Evolutionary conservation across 2,888 invertebrate species (phyloP).

Genomic region (Drosophila testacea): DNA sequence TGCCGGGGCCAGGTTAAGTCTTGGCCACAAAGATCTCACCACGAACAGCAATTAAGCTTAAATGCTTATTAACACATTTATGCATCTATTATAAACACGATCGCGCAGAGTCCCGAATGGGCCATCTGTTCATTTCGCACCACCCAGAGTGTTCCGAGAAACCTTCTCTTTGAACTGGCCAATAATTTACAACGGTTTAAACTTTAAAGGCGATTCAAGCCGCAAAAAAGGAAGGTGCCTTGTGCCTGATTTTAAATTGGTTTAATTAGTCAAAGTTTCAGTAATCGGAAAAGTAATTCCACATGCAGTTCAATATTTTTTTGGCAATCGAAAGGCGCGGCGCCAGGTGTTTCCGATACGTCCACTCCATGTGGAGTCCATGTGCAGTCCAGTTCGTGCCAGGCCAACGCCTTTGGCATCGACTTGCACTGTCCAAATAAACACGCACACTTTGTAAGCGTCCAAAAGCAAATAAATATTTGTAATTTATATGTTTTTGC

Average conservation of each 20-base stretch:
- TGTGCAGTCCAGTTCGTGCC: constrained; percentile 1
- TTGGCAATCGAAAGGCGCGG: constrained; percentile 44
- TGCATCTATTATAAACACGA: constrained; percentile 47
- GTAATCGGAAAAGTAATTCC: not conserved
- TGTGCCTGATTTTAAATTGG: constrained; percentile 6
- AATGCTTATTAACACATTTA: constrained; percentile 57
- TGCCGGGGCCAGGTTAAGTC: constrained; percentile 13
- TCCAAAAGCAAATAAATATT: constrained; percentile 73
- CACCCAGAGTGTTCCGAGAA: constrained; percentile 36
- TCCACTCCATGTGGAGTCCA: not conserved
- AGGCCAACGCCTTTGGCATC: constrained; percentile 59
- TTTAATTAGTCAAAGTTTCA: constrained; percentile 25
- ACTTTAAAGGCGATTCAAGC: not conserved
- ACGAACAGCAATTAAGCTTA: constrained; percentile 39
- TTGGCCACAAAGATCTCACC: constrained; percentile 21
- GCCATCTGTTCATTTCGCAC: constrained; percentile 65
- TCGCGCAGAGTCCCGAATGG: constrained; percentile 18
- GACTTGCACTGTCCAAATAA: constrained; percentile 71
- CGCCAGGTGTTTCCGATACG: constrained; percentile 59
- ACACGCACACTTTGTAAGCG: constrained; percentile 78
- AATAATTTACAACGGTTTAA: constrained; percentile 15
- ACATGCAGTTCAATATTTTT: constrained; percentile 7
- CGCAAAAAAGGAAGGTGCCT: constrained; percentile 4
- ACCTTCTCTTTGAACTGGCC: constrained; percentile 23
- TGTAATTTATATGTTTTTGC: constrained; percentile 71